Percentiles rank a stretch among this genome's conserved stretches.
Evolutionary conservation across 1,140 invertebrate genomes (phyloP).

Genomic region (Arctopsyche grandis): DNA sequence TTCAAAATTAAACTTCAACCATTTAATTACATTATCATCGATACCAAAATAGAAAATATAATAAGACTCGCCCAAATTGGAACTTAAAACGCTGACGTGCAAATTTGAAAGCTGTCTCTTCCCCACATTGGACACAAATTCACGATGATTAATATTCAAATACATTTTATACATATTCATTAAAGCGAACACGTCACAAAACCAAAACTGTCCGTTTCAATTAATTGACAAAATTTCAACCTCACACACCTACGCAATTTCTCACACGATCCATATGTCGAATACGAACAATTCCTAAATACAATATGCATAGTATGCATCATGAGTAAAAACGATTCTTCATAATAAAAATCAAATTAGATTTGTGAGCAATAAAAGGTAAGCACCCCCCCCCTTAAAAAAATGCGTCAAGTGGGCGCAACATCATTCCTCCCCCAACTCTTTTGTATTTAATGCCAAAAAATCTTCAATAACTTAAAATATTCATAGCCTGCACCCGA

Average conservation of each 20-base stretch:
- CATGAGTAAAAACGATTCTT: too few species aligned
- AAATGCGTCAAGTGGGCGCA: too few species aligned
- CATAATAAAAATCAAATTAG: too few species aligned
- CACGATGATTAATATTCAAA: slow-evolving; percentile 53
- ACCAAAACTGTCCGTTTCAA: slow-evolving; percentile 50
- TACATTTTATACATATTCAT: slow-evolving; percentile 54
- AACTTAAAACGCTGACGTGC: not conserved
- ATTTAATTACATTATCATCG: too few species aligned
- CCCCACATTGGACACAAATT: slow-evolving; percentile 37
- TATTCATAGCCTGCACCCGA: slow-evolving; percentile 70
- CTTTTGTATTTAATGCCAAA: slow-evolving; percentile 52
- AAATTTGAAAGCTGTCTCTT: slow-evolving; percentile 29
- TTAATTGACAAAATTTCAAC: slow-evolving; percentile 40
- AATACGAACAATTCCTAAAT: too few species aligned
- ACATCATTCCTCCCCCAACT: slow-evolving; percentile 21
- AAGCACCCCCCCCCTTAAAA: too few species aligned
- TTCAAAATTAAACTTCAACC: too few species aligned
- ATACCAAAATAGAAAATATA: too few species aligned
- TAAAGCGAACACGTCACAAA: slow-evolving; percentile 51
- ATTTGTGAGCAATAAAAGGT: too few species aligned
- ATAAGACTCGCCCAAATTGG: too few species aligned
- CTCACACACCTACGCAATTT: not conserved
- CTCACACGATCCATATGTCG: too few species aligned
- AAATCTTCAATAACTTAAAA: slow-evolving; percentile 60
- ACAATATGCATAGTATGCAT: too few species aligned